Evolutionary conservation across 1,140 invertebrate genomes (phyloP), one percentile per base, ranked within the genome.

Genomic region (Octopus bimaculoides): DNA sequence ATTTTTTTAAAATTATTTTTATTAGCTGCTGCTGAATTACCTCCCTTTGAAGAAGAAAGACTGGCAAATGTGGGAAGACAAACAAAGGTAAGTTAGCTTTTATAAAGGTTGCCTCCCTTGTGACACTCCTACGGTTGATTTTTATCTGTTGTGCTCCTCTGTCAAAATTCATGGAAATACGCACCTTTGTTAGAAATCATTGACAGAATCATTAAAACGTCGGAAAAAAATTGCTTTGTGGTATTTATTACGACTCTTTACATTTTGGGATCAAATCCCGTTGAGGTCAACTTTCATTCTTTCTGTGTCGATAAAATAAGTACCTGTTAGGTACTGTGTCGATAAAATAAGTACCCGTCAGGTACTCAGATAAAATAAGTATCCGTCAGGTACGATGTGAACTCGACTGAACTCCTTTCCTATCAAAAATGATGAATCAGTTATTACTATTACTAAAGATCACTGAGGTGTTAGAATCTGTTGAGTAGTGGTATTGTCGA

Each of bases 21-120:
- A 61, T 61, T 79, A 88, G 87, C 55, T 88, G 52, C 75, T 88
- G 54, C 79, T 88, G 54, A 82, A 88, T 79, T 87, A 85, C 80
- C 78, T 88, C 6, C 85, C 87, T 17, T 55, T 79, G 52, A 82
- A 84, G 54, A 83, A 71, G 71, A 71, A 75, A 54, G 81, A 86
- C 69, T 87, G 87, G 87, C 76, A 83, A 61, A 77, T 77, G 52
- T 75, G 81, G 17, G 69, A 84, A 52, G 77, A 79, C 10, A 87
- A 84, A 78, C 83, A 86, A 82, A 83, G 85, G 87, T 87, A 61
- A 61, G 54, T 61, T 52, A 20, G 26, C 26, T 52, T 6, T 52
- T 26, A 14, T 54, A 73, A 20, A 41, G 8, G 6, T 41, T 54
- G 69, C 66, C 17, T 10, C 54, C 14, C 4, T 52, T 20, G 10